Evolutionary conservation across 1,140 invertebrate genomes (phyloP), one percentile per base, ranked within the genome.

Genomic region (Lepidurus arcticus): DNA sequence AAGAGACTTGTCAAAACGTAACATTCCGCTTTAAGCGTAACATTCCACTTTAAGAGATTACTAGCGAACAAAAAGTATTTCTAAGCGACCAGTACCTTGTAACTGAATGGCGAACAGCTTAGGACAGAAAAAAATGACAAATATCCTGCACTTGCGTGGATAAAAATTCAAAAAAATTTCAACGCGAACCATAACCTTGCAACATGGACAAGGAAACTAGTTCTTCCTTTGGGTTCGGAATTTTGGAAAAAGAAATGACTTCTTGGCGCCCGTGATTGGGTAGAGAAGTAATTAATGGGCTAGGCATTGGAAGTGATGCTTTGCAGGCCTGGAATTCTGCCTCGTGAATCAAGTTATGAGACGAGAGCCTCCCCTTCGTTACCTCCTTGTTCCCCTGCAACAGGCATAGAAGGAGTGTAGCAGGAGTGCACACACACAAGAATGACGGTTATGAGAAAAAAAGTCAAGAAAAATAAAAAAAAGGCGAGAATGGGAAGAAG

Each of bases 321-420:
- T 65, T 65, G 53, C 53, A 65, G 53, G 53, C 53, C 53, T 65
- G 53, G 53, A 65, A 65, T 65, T 65, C 53, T 65, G 53, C 53
- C 53, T 65, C 53, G n/a, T 65, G 53, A 65, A 65, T 65, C 53
- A 65, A 65, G 53, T 65, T 65, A 65, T 65, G 53, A 21, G 53
- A 65, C 53, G 53, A 65, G 53, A 65, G 53, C 53, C 21, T 65
- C 53, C 53, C 34, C 53, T 65, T 21, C 21, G 13, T 65, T 65
- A 65, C 53, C 53, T 65, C 53, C 53, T 65, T 13, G 53, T 21
- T 65, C 34, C 34, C 34, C 34, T 65, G 8, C 53, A n/a, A 13
- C 53, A 11, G 16, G 21, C 53, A 65, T 7, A 65, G 53, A 21
- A 13, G 53, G 53, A 65, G 16, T 65, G 53, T 65, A 21, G 53